These are phyloP conservation scores for Furcula furcula DNA, from an alignment of 2,888 invertebrate genomes.

Conservation along the genomic window DNA sequence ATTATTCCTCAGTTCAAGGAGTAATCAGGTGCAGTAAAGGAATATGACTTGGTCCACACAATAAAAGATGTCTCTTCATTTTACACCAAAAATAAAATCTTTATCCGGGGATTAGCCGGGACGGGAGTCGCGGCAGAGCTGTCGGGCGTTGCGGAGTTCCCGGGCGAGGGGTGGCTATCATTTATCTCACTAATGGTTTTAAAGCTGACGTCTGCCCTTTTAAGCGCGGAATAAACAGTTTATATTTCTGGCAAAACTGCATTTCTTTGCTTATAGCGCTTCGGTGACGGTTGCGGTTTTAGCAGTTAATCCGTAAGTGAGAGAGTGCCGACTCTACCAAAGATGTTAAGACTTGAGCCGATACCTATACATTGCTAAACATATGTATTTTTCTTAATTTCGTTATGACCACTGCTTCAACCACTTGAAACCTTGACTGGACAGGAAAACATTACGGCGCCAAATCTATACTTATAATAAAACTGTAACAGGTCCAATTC, in stretches of 20 bases:
- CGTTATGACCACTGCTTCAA: not conserved
- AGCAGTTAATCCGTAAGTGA: not conserved
- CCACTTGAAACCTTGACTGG: too few relatives aligned
- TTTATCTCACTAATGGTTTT: slow-evolving; percentile 73
- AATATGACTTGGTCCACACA: slow-evolving; percentile 19
- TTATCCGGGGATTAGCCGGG: slow-evolving; percentile 60
- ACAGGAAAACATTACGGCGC: too few relatives aligned
- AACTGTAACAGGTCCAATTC: too few relatives aligned
- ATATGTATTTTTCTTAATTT: too few relatives aligned
- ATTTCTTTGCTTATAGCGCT: slow-evolving; percentile 22
- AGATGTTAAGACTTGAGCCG: too few relatives aligned
- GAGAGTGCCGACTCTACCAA: too few relatives aligned
- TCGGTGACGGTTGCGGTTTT: slow-evolving; percentile 11
- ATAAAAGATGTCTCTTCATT: slow-evolving; percentile 66
- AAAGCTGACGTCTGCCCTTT: slow-evolving; percentile 72
- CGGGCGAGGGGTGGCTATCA: slow-evolving; percentile 48
- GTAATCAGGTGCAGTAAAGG: too few relatives aligned
- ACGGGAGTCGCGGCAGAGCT: slow-evolving; percentile 20
- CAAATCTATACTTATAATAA: too few relatives aligned
- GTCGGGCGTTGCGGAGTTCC: slow-evolving; percentile 9
- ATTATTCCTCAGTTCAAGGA: too few relatives aligned
- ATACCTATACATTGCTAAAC: too few relatives aligned
- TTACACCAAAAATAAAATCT: slow-evolving; percentile 74
- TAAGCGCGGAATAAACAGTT: slow-evolving; percentile 40
- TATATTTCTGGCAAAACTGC: slow-evolving; percentile 33